Evolutionary conservation across 35 echinoderm and acorn worm species (phyloP).

Genomic region (Heliocidaris tuberculata): DNA sequence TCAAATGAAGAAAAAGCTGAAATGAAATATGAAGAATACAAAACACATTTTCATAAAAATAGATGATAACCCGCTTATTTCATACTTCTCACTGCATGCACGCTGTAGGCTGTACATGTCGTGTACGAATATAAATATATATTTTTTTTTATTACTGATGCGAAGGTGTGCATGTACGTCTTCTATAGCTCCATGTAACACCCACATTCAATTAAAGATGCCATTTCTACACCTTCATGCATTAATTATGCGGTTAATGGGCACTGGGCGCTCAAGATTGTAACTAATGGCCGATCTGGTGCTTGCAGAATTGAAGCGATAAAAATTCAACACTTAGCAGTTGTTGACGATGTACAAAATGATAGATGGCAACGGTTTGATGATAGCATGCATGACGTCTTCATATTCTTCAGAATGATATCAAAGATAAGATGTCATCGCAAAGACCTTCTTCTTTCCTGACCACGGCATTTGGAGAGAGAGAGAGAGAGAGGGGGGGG

Average conservation of each 20-base stretch:
- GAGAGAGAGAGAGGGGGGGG: too few species aligned
- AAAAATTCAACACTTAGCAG: not conserved
- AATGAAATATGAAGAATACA: too few species aligned
- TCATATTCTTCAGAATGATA: not conserved
- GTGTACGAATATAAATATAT: not conserved
- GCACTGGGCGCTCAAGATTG: not conserved
- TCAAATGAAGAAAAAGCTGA: too few species aligned
- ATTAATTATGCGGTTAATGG: not conserved
- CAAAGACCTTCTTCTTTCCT: not conserved
- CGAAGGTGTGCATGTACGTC: not conserved
- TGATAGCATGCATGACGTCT: not conserved
- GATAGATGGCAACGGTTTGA: not conserved
- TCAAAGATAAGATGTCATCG: not conserved
- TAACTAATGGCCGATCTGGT: not conserved
- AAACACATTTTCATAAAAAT: not conserved
- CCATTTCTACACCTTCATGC: not conserved
- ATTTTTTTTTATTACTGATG: not conserved
- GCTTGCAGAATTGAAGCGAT: slow-evolving; percentile 1
- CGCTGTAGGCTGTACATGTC: not conserved
- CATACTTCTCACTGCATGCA: not conserved
- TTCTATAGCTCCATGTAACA: not conserved
- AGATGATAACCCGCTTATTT: not conserved
- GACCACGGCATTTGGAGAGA: not conserved
- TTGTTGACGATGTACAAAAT: not conserved
- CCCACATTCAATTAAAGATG: slow-evolving; percentile 3